A percentile compares a stretch with the other conserved stretches of the same genome.
These are phyloP conservation scores for Tyria jacobaeae DNA, from an alignment of 2,888 invertebrate species.

Conservation along the genomic window DNA sequence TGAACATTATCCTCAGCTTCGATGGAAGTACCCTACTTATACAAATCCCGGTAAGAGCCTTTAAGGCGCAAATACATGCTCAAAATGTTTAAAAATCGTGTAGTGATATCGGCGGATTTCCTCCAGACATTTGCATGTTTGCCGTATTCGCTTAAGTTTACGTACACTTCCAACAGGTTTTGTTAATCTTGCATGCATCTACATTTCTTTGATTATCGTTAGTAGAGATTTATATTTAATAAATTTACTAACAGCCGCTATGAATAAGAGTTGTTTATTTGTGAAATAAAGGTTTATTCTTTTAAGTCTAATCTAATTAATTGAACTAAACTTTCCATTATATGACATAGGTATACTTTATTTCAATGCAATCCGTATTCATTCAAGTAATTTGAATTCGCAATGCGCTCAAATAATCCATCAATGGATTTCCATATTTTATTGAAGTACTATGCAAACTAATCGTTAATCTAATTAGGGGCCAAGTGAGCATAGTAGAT, in stretches of 20 bases:
- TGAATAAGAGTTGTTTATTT: too few relatives aligned
- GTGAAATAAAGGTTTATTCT: too few relatives aligned
- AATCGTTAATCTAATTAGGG: too few relatives aligned
- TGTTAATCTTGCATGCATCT: conserved; percentile 4
- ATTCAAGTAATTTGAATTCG: neutral
- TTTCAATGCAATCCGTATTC: neutral
- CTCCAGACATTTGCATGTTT: conserved; percentile 62
- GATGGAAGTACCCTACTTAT: conserved; percentile 66
- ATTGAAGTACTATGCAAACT: neutral
- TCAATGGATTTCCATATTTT: neutral
- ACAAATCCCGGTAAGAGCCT: conserved; percentile 66
- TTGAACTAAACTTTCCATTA: neutral
- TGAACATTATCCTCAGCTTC: conserved; percentile 73
- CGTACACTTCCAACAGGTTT: conserved; percentile 19
- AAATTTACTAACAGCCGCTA: neutral
- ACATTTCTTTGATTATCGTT: neutral
- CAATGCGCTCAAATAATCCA: neutral
- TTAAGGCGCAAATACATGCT: conserved; percentile 63
- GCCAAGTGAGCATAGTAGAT: too few relatives aligned
- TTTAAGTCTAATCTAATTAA: neutral
- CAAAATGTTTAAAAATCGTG: conserved; percentile 60
- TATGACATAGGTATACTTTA: neutral
- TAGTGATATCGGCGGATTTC: conserved; percentile 57
- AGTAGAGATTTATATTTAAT: neutral
- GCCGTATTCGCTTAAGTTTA: conserved; percentile 50